A percentile compares a stretch with the other conserved stretches of the same genome.
These are phyloP conservation scores for Actinia equina DNA, from an alignment of 64 coral and sea anemone genomes.

Conservation along the genomic window DNA sequence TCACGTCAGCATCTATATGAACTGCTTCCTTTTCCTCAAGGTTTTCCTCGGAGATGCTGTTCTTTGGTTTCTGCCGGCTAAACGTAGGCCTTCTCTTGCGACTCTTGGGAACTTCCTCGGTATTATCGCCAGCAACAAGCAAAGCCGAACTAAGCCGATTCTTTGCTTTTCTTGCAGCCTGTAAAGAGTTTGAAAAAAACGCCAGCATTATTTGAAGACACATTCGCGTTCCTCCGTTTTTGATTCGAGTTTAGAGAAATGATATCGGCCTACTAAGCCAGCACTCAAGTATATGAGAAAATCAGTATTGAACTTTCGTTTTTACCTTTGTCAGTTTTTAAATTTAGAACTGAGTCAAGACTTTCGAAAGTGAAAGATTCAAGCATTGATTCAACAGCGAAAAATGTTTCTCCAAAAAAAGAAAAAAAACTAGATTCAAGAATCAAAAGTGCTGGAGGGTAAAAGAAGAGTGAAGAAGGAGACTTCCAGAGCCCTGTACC, in stretches of 20 bases:
- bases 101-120: conserved; percentile 52
- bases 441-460: neutral
- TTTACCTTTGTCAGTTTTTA: neutral
- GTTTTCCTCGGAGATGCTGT: conserved; percentile 24
- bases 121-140: conserved; percentile 35
- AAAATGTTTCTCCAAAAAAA: neutral
- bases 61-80: conserved; percentile 38
- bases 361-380: neutral
- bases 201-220: neutral
- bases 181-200: neutral
- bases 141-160: conserved; percentile 71
- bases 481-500: neutral
- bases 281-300: neutral
- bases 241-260: neutral
- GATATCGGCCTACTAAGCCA: neutral
- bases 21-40: neutral
- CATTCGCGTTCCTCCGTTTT: neutral
- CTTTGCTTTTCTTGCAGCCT: conserved; percentile 90
- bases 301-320: neutral
- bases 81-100: conserved; percentile 78
- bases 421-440: neutral
- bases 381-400: neutral
- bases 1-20: neutral
- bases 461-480: neutral
- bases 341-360: neutral